A percentile compares a stretch with the other conserved stretches of the same genome.
phyloP scores from a whole-genome alignment of 23 tunicate genomes.

The Clavelina lepadiformis region DNA sequence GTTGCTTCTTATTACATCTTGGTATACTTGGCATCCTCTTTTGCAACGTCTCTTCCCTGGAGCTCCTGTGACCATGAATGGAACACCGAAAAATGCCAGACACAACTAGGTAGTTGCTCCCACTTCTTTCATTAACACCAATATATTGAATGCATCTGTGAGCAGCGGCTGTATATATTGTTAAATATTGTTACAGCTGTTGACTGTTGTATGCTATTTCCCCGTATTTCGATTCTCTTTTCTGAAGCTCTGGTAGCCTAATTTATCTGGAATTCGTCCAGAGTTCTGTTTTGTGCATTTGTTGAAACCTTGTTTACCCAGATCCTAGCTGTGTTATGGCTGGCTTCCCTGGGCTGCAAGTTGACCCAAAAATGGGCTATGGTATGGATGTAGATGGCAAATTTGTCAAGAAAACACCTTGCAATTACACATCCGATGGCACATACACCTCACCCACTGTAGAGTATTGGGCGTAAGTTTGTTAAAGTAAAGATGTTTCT shows the following conservation, averaged over 20 bases:
- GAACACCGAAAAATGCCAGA: conserved; percentile 62
- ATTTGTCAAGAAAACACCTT: conserved; percentile 3
- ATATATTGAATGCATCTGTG: too few relatives aligned
- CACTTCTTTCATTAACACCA: too few relatives aligned
- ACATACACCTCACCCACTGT: conserved; percentile 42
- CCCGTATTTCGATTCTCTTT: too few relatives aligned
- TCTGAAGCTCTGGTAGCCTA: too few relatives aligned
- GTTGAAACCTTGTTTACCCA: too few relatives aligned
- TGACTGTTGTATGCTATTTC: too few relatives aligned
- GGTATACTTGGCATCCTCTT: conserved; percentile 53
- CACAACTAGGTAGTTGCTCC: conserved; percentile 6
- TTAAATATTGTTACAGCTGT: too few relatives aligned
- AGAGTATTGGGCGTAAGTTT: conserved; percentile 62
- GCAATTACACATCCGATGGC: conserved; percentile 48
- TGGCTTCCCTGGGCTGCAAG: background rate
- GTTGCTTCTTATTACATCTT: conserved; percentile 73
- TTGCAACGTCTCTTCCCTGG: conserved; percentile 55
- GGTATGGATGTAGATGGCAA: conserved; percentile 26
- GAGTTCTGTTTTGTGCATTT: background rate
- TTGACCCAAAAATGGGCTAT: conserved; percentile 3
- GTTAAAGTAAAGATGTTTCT: background rate
- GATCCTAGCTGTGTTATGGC: conserved; percentile 10
- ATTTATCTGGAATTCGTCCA: background rate
- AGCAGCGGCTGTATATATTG: too few relatives aligned
- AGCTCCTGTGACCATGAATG: conserved; percentile 50